Evolutionary conservation across 2,888 invertebrate species (phyloP), one percentile per base, ranked within the genome.

Genomic region (Vanessa cardui): DNA sequence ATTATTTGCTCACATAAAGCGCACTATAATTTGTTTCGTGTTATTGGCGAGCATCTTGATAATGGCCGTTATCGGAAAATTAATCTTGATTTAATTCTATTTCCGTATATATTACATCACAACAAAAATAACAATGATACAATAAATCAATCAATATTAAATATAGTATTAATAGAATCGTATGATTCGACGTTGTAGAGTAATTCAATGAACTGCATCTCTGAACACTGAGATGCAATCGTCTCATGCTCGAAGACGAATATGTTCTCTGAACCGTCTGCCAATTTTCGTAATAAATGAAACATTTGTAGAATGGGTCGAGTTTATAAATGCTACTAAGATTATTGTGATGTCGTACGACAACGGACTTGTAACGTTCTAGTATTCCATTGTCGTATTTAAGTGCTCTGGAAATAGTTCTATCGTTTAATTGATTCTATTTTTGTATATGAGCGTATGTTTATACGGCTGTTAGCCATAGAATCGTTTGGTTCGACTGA

Each of bases 211-310:
- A 20, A 50, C 15, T 21, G 20, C 50, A 21, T 50, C 21, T 50
- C 50, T 50, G 21, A 33, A 52, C 7, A 54, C 54, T 54, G 33
- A 54, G 31, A 54, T 33, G 31, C 31, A 45, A n/a, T n/a, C 58
- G 62, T 67, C 61, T 62, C 20, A 5, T 15, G 47, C 47, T 47
- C 18, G 44, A 21, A 62, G 44, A 56, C 49, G 62, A 50, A 62
- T 62, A 62, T 67, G 54, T 16, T 68, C 68, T 26, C 45, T 44
- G 58, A 56, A 50, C 58, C 20, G 58, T 50, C 58, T 68, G 68
- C 65, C 68, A 68, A 68, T 58, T 68, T 65, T 61, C 58, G 61
- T 58, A 68, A 68, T 64, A 56, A 64, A 64, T 64, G 56, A 68
- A 62, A 58, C 50, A 44, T 54, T 59, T 39, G 45, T 26, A 39